These are phyloP conservation scores for Parotia lawesii DNA, from an alignment of 2,113 vertebrate species.

Conservation along the genomic window DNA sequence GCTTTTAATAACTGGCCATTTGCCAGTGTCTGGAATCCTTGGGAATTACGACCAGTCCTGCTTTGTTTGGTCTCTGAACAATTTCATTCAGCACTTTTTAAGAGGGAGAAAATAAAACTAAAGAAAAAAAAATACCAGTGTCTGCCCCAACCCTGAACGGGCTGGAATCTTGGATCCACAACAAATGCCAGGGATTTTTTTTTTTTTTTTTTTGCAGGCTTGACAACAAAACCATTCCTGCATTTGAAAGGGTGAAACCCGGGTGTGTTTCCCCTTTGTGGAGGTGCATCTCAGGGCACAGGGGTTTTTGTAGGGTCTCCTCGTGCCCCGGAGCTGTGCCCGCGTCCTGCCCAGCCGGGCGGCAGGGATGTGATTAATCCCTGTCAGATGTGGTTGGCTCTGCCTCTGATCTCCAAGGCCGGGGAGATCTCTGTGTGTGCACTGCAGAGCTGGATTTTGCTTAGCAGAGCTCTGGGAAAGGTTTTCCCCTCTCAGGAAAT, in stretches of 20 bases:
- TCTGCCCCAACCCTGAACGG: background rate
- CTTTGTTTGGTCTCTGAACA: background rate
- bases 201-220: background rate
- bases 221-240: background rate
- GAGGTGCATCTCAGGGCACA: no score
- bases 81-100: background rate
- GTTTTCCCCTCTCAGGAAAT: background rate
- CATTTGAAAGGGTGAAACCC: fast-evolving
- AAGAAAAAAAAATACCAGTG: no score
- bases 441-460: background rate
- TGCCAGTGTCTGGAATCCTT: background rate
- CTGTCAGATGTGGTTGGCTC: background rate
- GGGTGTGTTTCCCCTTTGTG: background rate
- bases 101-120: background rate
- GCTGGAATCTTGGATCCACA: background rate
- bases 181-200: background rate
- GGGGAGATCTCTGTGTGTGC: background rate
- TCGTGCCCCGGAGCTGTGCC: background rate
- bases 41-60: background rate
- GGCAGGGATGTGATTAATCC: background rate
- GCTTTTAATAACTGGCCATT: background rate
- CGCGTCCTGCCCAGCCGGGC: background rate
- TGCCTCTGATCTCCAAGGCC: background rate
- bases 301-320: background rate
- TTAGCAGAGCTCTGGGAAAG: background rate